Percentiles rank a stretch among this genome's conserved stretches.
These are phyloP conservation scores for Hippocampus kuda DNA, from an alignment of 2,797 vertebrate genomes.

Conservation along the genomic window DNA sequence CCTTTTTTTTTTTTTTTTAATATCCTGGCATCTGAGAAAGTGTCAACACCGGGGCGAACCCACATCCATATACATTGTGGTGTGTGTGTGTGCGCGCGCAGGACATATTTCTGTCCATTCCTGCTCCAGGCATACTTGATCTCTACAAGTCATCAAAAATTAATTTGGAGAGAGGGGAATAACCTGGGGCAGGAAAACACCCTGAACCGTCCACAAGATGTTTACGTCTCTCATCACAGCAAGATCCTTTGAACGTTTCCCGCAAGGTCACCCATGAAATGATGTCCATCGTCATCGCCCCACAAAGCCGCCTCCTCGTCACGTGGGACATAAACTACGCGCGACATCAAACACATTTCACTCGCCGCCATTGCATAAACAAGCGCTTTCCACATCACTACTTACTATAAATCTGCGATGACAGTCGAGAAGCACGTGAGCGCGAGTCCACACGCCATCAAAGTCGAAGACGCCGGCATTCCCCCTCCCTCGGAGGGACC, in stretches of 20 bases:
- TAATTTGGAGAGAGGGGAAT: constrained; percentile 21
- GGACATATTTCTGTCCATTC: constrained; percentile 27
- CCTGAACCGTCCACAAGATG: constrained; percentile 22
- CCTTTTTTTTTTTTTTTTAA: too few species aligned
- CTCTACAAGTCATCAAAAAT: constrained; percentile 28
- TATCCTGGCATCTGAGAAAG: too few species aligned
- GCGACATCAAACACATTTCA: constrained; percentile 45
- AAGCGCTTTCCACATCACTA: constrained; percentile 31
- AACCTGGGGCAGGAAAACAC: constrained; percentile 21
- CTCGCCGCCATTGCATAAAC: constrained; percentile 41
- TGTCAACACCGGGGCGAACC: too few species aligned
- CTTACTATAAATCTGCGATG: constrained; percentile 49
- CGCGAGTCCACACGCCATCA: constrained; percentile 42
- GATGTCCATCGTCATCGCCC: constrained; percentile 33
- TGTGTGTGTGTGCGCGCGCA: constrained; percentile 11
- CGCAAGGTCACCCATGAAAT: constrained; percentile 45
- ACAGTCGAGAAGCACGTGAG: constrained; percentile 47
- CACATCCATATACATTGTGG: neutral
- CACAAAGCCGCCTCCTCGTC: constrained; percentile 28
- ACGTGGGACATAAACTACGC: constrained; percentile 34
- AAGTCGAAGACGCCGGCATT: constrained; percentile 11
- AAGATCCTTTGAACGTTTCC: constrained; percentile 26
- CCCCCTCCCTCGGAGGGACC: neutral
- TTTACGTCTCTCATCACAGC: constrained; percentile 31
- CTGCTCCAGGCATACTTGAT: constrained; percentile 18